Conservation (phyloP, 2,113 vertebrate species). For the Axis porcinus region DNA sequence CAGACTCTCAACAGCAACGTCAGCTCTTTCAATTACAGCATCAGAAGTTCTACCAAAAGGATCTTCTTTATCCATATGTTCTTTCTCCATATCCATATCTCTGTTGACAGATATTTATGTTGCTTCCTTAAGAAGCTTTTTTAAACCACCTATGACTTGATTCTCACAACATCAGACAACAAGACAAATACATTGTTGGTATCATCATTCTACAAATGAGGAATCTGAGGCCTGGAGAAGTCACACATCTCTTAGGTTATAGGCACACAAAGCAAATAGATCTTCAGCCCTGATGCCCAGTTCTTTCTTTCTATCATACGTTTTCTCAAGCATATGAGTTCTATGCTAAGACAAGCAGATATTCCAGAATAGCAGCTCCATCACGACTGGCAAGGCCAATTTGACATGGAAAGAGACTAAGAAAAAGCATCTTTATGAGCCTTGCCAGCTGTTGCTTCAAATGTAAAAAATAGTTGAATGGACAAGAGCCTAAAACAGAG, state of each 20-base stretch:
- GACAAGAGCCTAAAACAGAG: not conserved
- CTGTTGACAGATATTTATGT: not conserved
- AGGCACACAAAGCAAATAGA: not conserved
- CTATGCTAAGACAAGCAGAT: not conserved
- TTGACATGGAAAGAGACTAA: not conserved
- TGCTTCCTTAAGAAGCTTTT: not conserved
- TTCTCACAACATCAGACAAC: not conserved
- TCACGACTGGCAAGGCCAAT: not conserved
- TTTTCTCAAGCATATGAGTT: not conserved
- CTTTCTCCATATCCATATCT: not conserved
- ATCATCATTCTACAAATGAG: not conserved
- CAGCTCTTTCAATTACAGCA: constrained; percentile 75
- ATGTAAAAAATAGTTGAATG: not conserved
- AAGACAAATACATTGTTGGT: not conserved
- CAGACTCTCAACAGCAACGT: constrained; percentile 89
- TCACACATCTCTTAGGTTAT: not conserved
- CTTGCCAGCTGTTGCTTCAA: not conserved
- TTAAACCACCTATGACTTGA: not conserved
- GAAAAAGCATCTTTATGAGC: not conserved
- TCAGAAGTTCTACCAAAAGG: not conserved
- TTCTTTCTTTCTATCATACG: not conserved
- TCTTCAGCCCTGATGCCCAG: not conserved
- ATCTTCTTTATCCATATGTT: not conserved
- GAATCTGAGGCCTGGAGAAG: not conserved
- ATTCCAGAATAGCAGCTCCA: not conserved